phyloP scores from a whole-genome alignment of 2,888 invertebrate genomes.

The Cantharis lateralis region DNA sequence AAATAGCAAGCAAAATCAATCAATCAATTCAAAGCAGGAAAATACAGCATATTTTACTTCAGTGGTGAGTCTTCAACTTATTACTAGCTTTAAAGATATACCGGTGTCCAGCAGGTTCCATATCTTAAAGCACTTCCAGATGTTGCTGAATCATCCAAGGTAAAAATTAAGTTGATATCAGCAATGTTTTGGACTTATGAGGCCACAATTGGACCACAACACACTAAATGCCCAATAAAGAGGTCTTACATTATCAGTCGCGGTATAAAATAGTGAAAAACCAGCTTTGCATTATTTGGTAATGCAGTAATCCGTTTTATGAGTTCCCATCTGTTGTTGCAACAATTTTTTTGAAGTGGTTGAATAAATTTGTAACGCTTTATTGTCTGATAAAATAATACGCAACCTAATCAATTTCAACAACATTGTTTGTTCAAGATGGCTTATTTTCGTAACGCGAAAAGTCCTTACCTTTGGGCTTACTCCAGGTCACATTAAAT shows the following conservation, averaged over 20 bases:
- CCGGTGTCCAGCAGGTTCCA: too few relatives aligned
- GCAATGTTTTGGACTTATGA: too few relatives aligned
- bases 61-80: too few relatives aligned
- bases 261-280: neutral
- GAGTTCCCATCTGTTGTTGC: neutral
- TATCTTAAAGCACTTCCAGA: too few relatives aligned
- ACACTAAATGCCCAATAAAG: too few relatives aligned
- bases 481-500: conserved; percentile 12
- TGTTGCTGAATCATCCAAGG: too few relatives aligned
- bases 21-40: too few relatives aligned
- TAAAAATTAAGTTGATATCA: too few relatives aligned
- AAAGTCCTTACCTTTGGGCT: conserved; percentile 5
- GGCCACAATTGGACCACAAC: too few relatives aligned
- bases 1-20: too few relatives aligned
- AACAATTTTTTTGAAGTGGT: neutral
- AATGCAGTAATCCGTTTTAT: neutral
- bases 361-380: neutral
- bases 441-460: neutral
- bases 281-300: neutral
- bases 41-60: too few relatives aligned
- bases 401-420: neutral
- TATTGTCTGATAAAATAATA: neutral
- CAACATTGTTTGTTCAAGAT: neutral
- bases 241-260: neutral
- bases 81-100: too few relatives aligned